Base-by-base conservation (phyloP, 2,113 vertebrate species). In the Setophaga kirtlandii region DNA sequence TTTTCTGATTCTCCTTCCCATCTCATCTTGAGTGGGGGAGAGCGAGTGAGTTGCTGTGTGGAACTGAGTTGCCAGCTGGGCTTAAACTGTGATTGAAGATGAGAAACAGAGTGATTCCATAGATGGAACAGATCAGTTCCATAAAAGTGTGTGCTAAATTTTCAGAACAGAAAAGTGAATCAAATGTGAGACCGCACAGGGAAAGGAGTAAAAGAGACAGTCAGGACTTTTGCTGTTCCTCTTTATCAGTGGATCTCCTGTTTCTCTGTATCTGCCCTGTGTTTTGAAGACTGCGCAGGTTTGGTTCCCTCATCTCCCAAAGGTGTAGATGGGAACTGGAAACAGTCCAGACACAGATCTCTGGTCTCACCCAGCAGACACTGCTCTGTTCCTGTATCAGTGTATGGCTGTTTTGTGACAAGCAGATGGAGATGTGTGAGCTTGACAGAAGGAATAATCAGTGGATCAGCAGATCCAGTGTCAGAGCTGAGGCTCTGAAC, bases 21-120 rank as follows among this genome's bases (percentile, higher is more conserved):
- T 30, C 9, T 24, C 9, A 5, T 24, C 12, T 30, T 5, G 12
- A 16, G 3, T 1, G 2, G 46, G 23, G 4, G 39, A 52, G 52
- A 59, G 19, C 9, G 17, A 82, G n/a, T 3, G 6, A 75, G 46
- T 11, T 35, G 39, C 17, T 68, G 11, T 21, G 41, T 41, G 53
- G 13, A 20, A 55, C 58, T 60, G 55, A 60, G 20, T 15, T 89
- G 23, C n/a, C 53, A 47, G 28, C 9, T 75, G 46, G 39, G 46
- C 14, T 75, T n/a, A 46, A 68, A 39, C 28, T 53, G 5, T 53
- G 46, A 25, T 6, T 31, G 24, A 59, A 80, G 25, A 25, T 1
- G 6, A 68, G 49, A 88, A 89, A 56, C 15, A 64, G 44, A 89
- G n/a, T 24, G 35, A 71, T 50, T 24, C 52, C 52, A 30, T 30